Evolutionary conservation across 2,113 vertebrate species (phyloP).

Genomic region (Corythornis cristatus): DNA sequence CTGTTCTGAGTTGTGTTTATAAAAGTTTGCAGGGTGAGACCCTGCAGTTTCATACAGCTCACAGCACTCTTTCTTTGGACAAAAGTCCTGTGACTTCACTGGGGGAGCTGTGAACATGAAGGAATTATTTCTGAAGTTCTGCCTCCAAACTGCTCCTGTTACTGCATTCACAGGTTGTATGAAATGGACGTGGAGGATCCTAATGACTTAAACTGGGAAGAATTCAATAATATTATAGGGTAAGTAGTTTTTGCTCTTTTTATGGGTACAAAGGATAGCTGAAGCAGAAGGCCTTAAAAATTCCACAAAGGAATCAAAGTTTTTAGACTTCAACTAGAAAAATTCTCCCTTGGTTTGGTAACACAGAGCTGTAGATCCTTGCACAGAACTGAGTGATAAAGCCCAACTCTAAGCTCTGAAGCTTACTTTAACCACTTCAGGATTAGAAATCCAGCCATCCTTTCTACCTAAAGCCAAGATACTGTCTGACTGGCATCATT

Average conservation of each 20-base stretch:
- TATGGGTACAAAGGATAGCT: neutral
- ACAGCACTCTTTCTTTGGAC: neutral
- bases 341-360: neutral
- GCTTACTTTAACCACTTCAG: neutral
- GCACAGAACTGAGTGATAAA: neutral
- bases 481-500: neutral
- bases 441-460: neutral
- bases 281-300: neutral
- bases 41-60: neutral
- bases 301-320: neutral
- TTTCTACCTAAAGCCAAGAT: neutral
- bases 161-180: slow-evolving; percentile 58
- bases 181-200: slow-evolving; percentile 67
- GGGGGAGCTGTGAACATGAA: neutral
- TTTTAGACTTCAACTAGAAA: neutral
- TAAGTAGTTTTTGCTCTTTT: slow-evolving; percentile 35
- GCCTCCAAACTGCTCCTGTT: neutral
- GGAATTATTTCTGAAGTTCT: neutral
- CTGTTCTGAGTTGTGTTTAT: neutral
- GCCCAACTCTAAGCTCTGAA: neutral
- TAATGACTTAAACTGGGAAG: slow-evolving; percentile 77
- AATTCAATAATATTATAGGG: slow-evolving; percentile 68
- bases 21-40: neutral
- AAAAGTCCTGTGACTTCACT: neutral
- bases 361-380: neutral